Conservation (phyloP, 2,797 vertebrate genomes). For the Chanos chanos region DNA sequence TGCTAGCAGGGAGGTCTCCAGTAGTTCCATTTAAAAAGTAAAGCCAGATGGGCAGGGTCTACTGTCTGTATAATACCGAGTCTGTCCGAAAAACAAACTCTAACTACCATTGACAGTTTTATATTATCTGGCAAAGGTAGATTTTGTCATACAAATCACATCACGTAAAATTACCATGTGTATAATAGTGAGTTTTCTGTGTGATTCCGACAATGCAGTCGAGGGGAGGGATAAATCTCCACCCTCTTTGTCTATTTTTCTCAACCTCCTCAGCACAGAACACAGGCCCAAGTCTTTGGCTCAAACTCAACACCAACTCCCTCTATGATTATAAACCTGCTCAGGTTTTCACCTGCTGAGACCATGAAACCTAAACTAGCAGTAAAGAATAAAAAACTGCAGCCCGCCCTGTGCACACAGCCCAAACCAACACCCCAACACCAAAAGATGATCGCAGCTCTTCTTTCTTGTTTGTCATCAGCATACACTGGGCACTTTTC, state of each 20-base stretch:
- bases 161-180: too few relatives aligned
- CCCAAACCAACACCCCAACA: slow-evolving; percentile 32
- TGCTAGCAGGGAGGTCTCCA: not conserved
- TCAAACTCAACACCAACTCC: slow-evolving; percentile 4
- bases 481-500: slow-evolving; percentile 31
- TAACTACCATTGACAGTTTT: not conserved
- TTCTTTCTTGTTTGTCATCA: slow-evolving; percentile 4
- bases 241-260: not conserved
- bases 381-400: slow-evolving; percentile 48
- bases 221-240: not conserved
- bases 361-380: slow-evolving; percentile 66
- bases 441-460: too few relatives aligned
- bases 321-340: slow-evolving; percentile 54
- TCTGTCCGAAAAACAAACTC: not conserved
- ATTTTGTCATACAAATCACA: too few relatives aligned
- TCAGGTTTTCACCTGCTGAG: slow-evolving; percentile 62
- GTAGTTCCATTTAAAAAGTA: not conserved
- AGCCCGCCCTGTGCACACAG: slow-evolving; percentile 32
- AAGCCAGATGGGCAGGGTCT: not conserved
- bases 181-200: too few relatives aligned
- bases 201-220: not conserved
- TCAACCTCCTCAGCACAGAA: not conserved
- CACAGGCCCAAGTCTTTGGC: slow-evolving; percentile 23
- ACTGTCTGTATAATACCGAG: not conserved
- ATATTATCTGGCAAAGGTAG: not conserved